Evolutionary conservation across 2,888 invertebrate species (phyloP), one percentile per base, ranked within the genome.

Genomic region (Eulithis testata): DNA sequence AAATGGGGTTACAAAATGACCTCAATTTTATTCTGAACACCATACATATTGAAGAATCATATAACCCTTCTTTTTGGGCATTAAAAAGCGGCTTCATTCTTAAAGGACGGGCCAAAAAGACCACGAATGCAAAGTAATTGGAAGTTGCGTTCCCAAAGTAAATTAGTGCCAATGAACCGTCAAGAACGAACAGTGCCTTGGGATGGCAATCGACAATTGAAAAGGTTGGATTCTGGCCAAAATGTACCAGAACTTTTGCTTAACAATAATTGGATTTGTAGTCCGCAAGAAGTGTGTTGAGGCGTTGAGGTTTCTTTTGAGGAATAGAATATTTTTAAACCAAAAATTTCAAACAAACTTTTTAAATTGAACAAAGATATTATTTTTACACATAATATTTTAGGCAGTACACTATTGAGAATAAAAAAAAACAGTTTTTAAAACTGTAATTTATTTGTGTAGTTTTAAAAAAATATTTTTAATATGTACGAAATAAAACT

Each of bases 231-330:
- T 74, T 70, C 71, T 71, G 63, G 87, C 91, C 92, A 91, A 89
- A 85, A 85, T 79, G 76, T 69, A 85, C 86, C 76, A 77, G 76
- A 87, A 88, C 80, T 88, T 89, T 86, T 80, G 75, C 79, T 82
- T 73, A 79, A 83, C 85, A 81, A 86, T 91, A 91, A 91, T 91
- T 90, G 85, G 84, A 89, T 90, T 89, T 88, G 87, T 87, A 83
- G 76, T 73, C 75, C 70, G 70, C 72, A 73, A 45, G 71, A 55
- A 43, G 54, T 62, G 44, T 47, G 52, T 53, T 54, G 27, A 57
- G 49, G 44, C 40, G 52, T 53, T 54, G 27, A 57, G 49, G 45
- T 63, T 66, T 44, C 52, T 57, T 63, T 49, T 40, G 53, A 50
- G 57, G 54, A 65, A 58, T 11, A 31, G 43, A 54, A 56, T 31